A percentile compares a stretch with the other conserved stretches of the same genome.
Conservation (phyloP, 2,888 invertebrate species). For the Chrysina gloriosa region DNA sequence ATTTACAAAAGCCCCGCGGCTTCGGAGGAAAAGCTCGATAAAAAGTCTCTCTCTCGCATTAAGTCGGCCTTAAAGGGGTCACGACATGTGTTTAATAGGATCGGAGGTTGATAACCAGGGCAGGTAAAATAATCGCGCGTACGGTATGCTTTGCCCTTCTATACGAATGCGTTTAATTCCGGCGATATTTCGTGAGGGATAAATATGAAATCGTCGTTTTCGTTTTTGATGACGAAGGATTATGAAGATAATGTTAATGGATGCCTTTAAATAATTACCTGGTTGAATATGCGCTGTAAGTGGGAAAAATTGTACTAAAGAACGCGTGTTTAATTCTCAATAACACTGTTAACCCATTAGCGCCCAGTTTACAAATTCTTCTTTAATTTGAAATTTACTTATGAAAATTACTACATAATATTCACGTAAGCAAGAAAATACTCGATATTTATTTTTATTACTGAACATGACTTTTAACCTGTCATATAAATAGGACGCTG, state of each 20-base stretch:
- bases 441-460: too few species aligned
- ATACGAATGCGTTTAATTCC: background rate
- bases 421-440: too few species aligned
- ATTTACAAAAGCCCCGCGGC: conserved; percentile 20
- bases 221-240: background rate
- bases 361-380: too few species aligned
- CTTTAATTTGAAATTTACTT: too few species aligned
- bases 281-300: too few species aligned
- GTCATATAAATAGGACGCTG: too few species aligned
- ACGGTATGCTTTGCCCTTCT: background rate
- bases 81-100: conserved; percentile 41
- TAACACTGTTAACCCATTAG: too few species aligned
- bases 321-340: too few species aligned
- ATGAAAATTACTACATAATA: too few species aligned
- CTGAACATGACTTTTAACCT: too few species aligned
- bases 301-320: too few species aligned
- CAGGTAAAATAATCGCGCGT: conserved; percentile 29
- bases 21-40: conserved; percentile 18
- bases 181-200: background rate
- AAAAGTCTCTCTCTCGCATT: conserved; percentile 24
- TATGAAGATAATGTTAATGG: background rate
- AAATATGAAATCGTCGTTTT: background rate
- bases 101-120: conserved; percentile 27
- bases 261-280: too few species aligned
- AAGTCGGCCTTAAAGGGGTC: conserved; percentile 37